These are phyloP conservation scores for Microtus oregoni DNA, from an alignment of 2,113 vertebrate species.

Conservation along the genomic window DNA sequence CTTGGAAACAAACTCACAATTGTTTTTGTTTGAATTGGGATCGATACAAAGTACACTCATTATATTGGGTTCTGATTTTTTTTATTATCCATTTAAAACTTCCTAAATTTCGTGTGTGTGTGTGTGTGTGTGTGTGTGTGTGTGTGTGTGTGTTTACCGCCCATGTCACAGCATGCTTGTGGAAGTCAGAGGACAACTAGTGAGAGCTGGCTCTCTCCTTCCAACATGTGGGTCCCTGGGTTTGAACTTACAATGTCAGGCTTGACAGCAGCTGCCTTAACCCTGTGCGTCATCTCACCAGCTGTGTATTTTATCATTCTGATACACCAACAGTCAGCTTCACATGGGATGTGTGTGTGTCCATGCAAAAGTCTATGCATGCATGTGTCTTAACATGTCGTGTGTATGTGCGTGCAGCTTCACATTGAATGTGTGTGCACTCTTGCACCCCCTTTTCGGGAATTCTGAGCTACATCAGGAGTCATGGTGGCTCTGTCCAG, in stretches of 20 bases:
- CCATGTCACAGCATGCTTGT: background rate
- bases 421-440: background rate
- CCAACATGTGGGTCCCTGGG: background rate
- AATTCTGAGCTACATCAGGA: background rate
- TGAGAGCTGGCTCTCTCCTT: background rate
- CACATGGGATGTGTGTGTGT: too few relatives aligned
- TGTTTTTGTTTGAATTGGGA: conserved; percentile 11
- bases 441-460: background rate
- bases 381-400: too few relatives aligned
- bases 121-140: background rate
- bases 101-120: background rate
- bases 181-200: background rate
- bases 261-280: background rate
- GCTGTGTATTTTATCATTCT: background rate
- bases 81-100: background rate
- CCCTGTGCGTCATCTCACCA: background rate
- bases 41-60: background rate
- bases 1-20: background rate
- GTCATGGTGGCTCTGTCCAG: background rate
- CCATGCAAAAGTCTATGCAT: background rate
- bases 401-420: background rate
- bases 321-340: background rate
- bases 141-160: background rate
- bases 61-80: background rate
- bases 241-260: background rate